phyloP scores from a whole-genome alignment of 2,888 invertebrate genomes.

The Eupithecia abbreviata region DNA sequence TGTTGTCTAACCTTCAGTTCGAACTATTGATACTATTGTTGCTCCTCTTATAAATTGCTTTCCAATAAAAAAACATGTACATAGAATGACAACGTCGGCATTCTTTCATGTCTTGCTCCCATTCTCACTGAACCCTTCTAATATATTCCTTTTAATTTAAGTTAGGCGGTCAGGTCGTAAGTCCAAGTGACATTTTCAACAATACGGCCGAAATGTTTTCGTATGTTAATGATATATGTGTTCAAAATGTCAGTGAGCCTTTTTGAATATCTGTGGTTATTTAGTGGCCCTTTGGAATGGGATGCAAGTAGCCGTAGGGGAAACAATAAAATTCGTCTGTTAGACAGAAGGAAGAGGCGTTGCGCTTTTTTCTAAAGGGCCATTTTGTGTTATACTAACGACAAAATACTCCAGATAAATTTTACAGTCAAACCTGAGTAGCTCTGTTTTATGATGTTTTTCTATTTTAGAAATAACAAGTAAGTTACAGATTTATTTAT shows the following conservation, averaged over 20 bases:
- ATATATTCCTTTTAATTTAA: conserved; percentile 68
- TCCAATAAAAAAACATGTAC: conserved; percentile 30
- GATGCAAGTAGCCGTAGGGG: conserved; percentile 59
- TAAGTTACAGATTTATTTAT: conserved; percentile 41
- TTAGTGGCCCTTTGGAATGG: conserved; percentile 66
- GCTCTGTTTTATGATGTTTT: background rate
- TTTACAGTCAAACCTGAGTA: background rate
- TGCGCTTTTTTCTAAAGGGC: conserved; percentile 10
- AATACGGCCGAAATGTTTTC: conserved; percentile 82
- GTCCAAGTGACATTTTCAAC: conserved; percentile 83
- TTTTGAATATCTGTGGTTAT: conserved; percentile 72
- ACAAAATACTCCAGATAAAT: background rate
- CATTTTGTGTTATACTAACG: background rate
- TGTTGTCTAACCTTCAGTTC: conserved; percentile 12
- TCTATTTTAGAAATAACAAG: conserved; percentile 13
- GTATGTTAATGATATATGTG: conserved; percentile 83
- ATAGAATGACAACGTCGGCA: conserved; percentile 63
- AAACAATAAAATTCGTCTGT: conserved; percentile 61
- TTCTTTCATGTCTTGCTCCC: conserved; percentile 67
- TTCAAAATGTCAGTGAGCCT: conserved; percentile 68
- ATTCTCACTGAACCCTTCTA: conserved; percentile 58
- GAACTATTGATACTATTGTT: background rate
- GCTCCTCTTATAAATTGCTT: conserved; percentile 26
- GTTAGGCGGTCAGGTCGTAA: conserved; percentile 81
- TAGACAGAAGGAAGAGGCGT: conserved; percentile 6